These are phyloP conservation scores for Lasioglossum zephyrum DNA, from an alignment of 2,888 invertebrate species.

Conservation along the genomic window DNA sequence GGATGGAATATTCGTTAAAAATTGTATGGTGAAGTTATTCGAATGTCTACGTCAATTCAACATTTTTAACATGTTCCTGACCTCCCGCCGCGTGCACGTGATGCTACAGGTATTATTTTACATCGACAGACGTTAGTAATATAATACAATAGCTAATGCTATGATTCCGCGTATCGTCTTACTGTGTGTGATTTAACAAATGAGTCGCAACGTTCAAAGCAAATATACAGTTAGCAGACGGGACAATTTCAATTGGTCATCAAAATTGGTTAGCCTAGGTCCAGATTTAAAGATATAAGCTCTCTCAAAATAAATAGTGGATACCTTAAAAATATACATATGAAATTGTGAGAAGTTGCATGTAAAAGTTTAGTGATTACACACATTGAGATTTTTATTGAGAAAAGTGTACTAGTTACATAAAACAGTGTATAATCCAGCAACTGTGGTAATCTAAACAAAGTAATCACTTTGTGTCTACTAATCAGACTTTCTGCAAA, in stretches of 20 bases:
- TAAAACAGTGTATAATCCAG: not conserved
- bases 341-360: not conserved
- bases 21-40: not conserved
- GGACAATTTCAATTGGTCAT: conserved; percentile 11
- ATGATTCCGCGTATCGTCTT: conserved; percentile 42
- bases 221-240: not conserved
- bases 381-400: not conserved
- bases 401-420: not conserved
- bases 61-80: not conserved
- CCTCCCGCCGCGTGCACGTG: conserved; percentile 11
- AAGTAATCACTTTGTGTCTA: no score
- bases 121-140: conserved; percentile 40
- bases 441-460: no score
- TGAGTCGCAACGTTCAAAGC: conserved; percentile 12
- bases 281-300: not conserved
- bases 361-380: not conserved
- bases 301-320: not conserved
- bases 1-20: not conserved
- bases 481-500: no score
- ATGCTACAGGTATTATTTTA: conserved; percentile 40
- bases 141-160: conserved; percentile 37
- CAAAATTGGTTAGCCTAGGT: not conserved
- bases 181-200: conserved; percentile 33
- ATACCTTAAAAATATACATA: not conserved
- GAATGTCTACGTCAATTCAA: not conserved